Evolutionary conservation across 2,113 vertebrate species (phyloP).

Genomic region (Brachirus orientalis): DNA sequence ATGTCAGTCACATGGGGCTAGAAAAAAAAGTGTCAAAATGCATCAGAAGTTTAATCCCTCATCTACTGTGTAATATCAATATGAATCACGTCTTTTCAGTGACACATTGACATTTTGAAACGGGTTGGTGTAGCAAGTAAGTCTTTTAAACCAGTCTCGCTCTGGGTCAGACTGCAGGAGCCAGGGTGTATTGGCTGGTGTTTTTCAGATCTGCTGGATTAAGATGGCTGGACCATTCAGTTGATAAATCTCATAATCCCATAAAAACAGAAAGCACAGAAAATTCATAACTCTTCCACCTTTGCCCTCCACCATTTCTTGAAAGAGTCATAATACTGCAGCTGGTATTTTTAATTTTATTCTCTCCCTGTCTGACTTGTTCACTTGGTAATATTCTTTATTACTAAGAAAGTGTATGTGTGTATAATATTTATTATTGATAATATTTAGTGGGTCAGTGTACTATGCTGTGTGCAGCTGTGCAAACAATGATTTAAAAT

Average conservation of each 20-base stretch:
- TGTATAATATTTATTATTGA: too few species aligned
- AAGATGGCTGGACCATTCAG: slow-evolving; percentile 50
- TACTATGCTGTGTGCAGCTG: neutral
- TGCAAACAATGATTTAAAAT: neutral
- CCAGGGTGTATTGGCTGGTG: slow-evolving; percentile 28
- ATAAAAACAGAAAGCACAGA: slow-evolving; percentile 36
- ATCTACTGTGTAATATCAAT: too few species aligned
- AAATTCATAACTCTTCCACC: slow-evolving; percentile 52
- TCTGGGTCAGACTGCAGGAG: slow-evolving; percentile 25
- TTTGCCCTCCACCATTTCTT: slow-evolving; percentile 46
- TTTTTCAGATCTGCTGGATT: slow-evolving; percentile 48
- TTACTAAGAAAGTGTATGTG: too few species aligned
- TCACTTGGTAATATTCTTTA: neutral
- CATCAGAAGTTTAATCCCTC: neutral
- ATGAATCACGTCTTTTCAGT: neutral
- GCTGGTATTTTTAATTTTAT: slow-evolving; percentile 30
- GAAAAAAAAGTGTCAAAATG: neutral
- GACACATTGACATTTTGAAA: slow-evolving; percentile 1
- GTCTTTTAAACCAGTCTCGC: slow-evolving; percentile 48
- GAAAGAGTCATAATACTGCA: slow-evolving; percentile 37
- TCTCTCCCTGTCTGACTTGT: neutral
- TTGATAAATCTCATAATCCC: slow-evolving; percentile 69
- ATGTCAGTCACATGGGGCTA: neutral
- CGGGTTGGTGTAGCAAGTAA: slow-evolving; percentile 16
- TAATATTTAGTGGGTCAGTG: too few species aligned